These are phyloP conservation scores for Drosophila parvula DNA, from an alignment of 1,140 invertebrate genomes.

Conservation along the genomic window DNA sequence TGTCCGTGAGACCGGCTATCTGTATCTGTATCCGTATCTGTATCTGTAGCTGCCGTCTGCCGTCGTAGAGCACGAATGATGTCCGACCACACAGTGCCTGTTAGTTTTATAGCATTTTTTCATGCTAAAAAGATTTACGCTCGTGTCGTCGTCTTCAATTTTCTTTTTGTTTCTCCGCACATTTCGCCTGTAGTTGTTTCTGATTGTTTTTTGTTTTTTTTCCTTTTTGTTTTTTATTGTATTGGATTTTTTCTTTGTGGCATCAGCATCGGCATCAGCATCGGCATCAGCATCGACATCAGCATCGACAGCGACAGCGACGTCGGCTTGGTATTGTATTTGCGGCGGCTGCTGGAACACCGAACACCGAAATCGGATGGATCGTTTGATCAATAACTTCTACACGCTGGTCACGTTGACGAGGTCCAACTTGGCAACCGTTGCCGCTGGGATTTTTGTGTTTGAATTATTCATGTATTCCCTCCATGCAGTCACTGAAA, in stretches of 20 bases:
- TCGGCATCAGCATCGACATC: conserved; percentile 17
- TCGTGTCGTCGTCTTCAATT: conserved; percentile 80
- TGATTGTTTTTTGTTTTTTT: conserved; percentile 15
- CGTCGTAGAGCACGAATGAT: conserved; percentile 79
- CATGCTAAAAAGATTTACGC: conserved; percentile 82
- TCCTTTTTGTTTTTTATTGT: conserved; percentile 29
- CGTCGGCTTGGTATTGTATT: conserved; percentile 8
- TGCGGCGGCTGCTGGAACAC: conserved; percentile 3
- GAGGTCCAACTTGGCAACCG: conserved; percentile 45
- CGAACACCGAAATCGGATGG: conserved; percentile 39
- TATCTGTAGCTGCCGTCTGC: conserved; percentile 59
- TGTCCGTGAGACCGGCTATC: conserved; percentile 29
- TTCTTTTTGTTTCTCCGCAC: conserved; percentile 76
- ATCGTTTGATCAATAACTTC: conserved; percentile 75
- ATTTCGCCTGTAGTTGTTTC: conserved; percentile 64
- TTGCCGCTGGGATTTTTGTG: conserved; percentile 34
- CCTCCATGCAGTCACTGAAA: conserved; percentile 63
- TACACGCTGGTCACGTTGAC: conserved; percentile 75
- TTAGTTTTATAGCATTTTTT: conserved; percentile 84
- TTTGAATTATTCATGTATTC: conserved; percentile 78
- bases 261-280: conserved; percentile 11
- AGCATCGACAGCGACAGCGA: background rate
- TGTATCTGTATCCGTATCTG: conserved; percentile 50
- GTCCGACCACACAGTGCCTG: conserved; percentile 76
- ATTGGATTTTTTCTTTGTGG: conserved; percentile 37